These are phyloP conservation scores for Polydrusus pterygomalis DNA, from an alignment of 2,888 invertebrate species.

Conservation along the genomic window DNA sequence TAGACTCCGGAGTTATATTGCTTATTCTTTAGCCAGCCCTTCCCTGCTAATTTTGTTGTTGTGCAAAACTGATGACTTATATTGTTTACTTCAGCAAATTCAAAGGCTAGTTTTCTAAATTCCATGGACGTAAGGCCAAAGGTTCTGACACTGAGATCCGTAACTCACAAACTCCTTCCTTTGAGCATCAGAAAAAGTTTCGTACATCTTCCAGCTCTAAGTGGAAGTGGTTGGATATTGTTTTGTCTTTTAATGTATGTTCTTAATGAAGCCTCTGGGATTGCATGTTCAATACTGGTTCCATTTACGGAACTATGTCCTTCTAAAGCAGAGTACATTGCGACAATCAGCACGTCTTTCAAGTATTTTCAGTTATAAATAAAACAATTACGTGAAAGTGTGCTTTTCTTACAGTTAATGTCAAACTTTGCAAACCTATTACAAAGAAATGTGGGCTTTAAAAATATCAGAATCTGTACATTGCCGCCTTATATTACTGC, in stretches of 20 bases:
- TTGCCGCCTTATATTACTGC: too few relatives aligned
- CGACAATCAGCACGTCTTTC: constrained; percentile 53
- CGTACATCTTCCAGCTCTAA: constrained; percentile 44
- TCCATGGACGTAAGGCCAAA: constrained; percentile 21
- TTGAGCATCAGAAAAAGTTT: constrained; percentile 22
- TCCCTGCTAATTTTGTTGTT: constrained; percentile 46
- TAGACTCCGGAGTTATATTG: constrained; percentile 55
- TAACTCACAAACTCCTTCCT: constrained; percentile 16
- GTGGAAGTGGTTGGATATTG: constrained; percentile 45
- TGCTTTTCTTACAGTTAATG: too few relatives aligned
- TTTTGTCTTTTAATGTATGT: constrained; percentile 52
- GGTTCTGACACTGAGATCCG: constrained; percentile 3
- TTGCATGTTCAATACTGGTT: neutral
- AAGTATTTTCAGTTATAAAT: too few relatives aligned
- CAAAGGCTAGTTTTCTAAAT: constrained; percentile 28
- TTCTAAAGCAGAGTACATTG: too few relatives aligned
- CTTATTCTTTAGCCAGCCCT: constrained; percentile 56
- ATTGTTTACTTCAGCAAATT: constrained; percentile 40
- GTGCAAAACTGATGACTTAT: constrained; percentile 52
- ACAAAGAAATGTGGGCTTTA: too few relatives aligned
- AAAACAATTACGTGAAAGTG: too few relatives aligned
- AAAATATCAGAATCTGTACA: too few relatives aligned
- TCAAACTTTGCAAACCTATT: too few relatives aligned
- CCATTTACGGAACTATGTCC: too few relatives aligned
- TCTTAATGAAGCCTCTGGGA: constrained; percentile 22